phyloP scores from a whole-genome alignment of 2,888 invertebrate species.

The Dioctria rufipes region DNA sequence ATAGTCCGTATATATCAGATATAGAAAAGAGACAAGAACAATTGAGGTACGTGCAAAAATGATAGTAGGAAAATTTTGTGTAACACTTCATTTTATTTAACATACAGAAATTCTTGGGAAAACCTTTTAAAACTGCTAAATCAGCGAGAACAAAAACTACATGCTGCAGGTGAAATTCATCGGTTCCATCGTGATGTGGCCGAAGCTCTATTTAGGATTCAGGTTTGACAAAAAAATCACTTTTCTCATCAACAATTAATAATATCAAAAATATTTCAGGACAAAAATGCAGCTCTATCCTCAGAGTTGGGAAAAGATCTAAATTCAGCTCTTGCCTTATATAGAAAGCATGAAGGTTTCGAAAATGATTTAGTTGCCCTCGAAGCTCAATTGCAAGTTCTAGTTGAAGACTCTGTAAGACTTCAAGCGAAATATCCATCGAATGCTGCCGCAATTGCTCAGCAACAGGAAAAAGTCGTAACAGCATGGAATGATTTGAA shows the following conservation, averaged over 20 bases:
- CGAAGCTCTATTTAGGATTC: constrained; percentile 90
- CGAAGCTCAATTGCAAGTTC: constrained; percentile 90
- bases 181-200: constrained; percentile 97
- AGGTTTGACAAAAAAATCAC: constrained; percentile 64
- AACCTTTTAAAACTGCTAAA: constrained; percentile 89
- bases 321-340: constrained; percentile 86
- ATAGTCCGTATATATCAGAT: constrained; percentile 88
- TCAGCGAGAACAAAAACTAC: constrained; percentile 87
- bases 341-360: constrained; percentile 91
- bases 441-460: constrained; percentile 90
- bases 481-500: constrained; percentile 91
- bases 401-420: constrained; percentile 93
- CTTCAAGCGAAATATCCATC: constrained; percentile 92
- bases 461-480: constrained; percentile 88
- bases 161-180: constrained; percentile 97
- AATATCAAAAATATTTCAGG: constrained; percentile 66
- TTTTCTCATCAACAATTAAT: background rate
- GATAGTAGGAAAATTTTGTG: background rate
- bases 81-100: constrained; percentile 1
- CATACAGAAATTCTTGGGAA: constrained; percentile 84
- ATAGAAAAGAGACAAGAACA: constrained; percentile 90
- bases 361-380: constrained; percentile 94
- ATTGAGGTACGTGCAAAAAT: constrained; percentile 78
- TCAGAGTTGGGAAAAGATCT: constrained; percentile 87
- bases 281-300: constrained; percentile 89